These are phyloP conservation scores for Chymomyza costata DNA, from an alignment of 1,140 invertebrate genomes.

Conservation along the genomic window DNA sequence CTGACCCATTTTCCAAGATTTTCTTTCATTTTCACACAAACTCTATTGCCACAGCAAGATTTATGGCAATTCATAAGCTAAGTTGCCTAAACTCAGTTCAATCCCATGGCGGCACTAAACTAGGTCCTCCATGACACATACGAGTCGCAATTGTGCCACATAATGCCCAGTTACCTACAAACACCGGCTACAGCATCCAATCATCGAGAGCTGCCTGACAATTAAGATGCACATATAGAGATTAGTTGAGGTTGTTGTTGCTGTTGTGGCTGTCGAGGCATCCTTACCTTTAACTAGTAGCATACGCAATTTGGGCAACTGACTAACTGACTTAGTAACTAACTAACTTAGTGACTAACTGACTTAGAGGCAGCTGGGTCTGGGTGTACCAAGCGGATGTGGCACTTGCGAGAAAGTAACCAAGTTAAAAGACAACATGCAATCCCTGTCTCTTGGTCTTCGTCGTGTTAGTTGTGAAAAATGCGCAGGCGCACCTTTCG, in stretches of 20 bases:
- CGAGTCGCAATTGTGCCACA: constrained; percentile 32
- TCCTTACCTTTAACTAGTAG: too few species aligned
- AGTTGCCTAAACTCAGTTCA: too few species aligned
- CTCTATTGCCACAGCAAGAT: too few species aligned
- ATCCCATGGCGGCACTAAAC: constrained; percentile 36
- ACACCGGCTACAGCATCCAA: constrained; percentile 41
- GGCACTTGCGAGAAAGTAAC: constrained; percentile 58
- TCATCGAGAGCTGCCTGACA: constrained; percentile 47
- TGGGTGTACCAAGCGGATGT: constrained; percentile 45
- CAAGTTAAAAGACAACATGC: constrained; percentile 21
- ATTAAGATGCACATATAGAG: constrained; percentile 72
- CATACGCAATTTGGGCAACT: constrained; percentile 66
- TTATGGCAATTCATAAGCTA: too few species aligned
- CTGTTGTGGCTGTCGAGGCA: constrained; percentile 11
- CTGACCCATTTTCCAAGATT: too few species aligned
- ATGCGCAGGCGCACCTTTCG: constrained; percentile 69
- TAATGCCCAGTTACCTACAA: constrained; percentile 65
- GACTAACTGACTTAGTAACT: too few species aligned
- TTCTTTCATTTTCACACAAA: too few species aligned
- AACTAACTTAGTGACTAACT: too few species aligned
- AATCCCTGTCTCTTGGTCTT: constrained; percentile 8
- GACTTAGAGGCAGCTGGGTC: constrained; percentile 41
- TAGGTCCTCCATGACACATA: constrained; percentile 44
- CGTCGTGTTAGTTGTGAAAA: constrained; percentile 47
- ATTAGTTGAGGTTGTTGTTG: constrained; percentile 22